Evolutionary conservation across 2,797 vertebrate genomes (phyloP).

Genomic region (Holocentrus rufus): DNA sequence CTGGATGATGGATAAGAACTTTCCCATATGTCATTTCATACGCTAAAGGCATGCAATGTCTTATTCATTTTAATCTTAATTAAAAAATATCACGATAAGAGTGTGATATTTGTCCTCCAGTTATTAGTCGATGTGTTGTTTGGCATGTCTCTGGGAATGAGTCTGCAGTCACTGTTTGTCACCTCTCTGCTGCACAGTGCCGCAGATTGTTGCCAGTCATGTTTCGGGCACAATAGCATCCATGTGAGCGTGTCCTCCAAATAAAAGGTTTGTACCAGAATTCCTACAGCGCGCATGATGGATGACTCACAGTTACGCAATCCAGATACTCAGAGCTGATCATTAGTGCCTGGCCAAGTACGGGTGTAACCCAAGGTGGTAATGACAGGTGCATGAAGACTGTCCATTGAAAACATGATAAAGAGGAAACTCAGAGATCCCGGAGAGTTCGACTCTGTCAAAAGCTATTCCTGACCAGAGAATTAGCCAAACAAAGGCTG

Average conservation of each 20-base stretch:
- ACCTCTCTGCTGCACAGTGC: not conserved
- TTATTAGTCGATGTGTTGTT: not conserved
- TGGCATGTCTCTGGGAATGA: too few relatives aligned
- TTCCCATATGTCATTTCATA: not conserved
- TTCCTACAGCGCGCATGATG: not conserved
- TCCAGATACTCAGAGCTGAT: not conserved
- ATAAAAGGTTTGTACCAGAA: not conserved
- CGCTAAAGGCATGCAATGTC: not conserved
- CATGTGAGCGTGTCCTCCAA: not conserved
- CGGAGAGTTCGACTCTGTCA: not conserved
- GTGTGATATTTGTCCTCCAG: too few relatives aligned
- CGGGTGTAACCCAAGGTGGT: not conserved
- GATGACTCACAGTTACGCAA: not conserved
- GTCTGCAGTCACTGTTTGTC: not conserved
- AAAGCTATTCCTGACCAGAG: conserved; percentile 29
- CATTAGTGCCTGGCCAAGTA: not conserved
- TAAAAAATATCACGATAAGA: not conserved
- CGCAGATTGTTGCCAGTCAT: too few relatives aligned
- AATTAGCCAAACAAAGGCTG: conserved; percentile 54
- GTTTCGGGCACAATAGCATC: not conserved
- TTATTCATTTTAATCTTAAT: too few relatives aligned
- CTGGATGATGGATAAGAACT: not conserved
- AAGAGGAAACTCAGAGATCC: conserved; percentile 1
- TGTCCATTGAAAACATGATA: not conserved
- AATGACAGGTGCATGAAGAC: not conserved